Conservation (phyloP, 2,888 invertebrate species). For the Brachypalpus laphriformis region DNA sequence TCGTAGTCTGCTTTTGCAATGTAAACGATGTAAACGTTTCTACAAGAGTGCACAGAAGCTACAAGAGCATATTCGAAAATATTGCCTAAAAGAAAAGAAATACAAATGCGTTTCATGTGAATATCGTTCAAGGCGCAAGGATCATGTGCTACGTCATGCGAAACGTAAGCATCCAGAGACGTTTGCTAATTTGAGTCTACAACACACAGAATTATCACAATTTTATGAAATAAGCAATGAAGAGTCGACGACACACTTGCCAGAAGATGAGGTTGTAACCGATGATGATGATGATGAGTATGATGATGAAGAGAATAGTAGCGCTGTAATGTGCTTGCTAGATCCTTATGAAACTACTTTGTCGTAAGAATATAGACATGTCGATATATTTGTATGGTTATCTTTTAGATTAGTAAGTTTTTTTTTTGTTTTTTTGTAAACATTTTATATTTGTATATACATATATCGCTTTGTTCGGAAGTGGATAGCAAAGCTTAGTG, state of each 20-base stretch:
- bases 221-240: slow-evolving; percentile 81
- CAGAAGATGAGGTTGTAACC: slow-evolving; percentile 76
- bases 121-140: slow-evolving; percentile 82
- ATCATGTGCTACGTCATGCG: slow-evolving; percentile 81
- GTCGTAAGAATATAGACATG: slow-evolving; percentile 1
- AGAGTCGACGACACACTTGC: slow-evolving; percentile 74
- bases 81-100: slow-evolving; percentile 82
- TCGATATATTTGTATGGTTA: slow-evolving; percentile 6
- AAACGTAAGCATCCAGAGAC: slow-evolving; percentile 81
- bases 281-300: slow-evolving; percentile 75
- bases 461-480: neutral
- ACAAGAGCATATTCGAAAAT: slow-evolving; percentile 81
- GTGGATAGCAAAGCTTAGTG: neutral
- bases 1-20: slow-evolving; percentile 77
- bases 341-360: slow-evolving; percentile 48
- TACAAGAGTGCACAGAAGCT: slow-evolving; percentile 81
- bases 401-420: slow-evolving; percentile 5
- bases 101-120: slow-evolving; percentile 82
- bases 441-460: neutral
- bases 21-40: slow-evolving; percentile 81
- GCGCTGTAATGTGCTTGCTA: slow-evolving; percentile 55
- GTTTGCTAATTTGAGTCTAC: slow-evolving; percentile 73
- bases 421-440: slow-evolving; percentile 13
- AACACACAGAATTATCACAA: slow-evolving; percentile 75
- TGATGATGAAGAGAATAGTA: slow-evolving; percentile 69